These are phyloP conservation scores for Laticauda colubrina DNA, from an alignment of 2,113 vertebrate species.

Conservation along the genomic window DNA sequence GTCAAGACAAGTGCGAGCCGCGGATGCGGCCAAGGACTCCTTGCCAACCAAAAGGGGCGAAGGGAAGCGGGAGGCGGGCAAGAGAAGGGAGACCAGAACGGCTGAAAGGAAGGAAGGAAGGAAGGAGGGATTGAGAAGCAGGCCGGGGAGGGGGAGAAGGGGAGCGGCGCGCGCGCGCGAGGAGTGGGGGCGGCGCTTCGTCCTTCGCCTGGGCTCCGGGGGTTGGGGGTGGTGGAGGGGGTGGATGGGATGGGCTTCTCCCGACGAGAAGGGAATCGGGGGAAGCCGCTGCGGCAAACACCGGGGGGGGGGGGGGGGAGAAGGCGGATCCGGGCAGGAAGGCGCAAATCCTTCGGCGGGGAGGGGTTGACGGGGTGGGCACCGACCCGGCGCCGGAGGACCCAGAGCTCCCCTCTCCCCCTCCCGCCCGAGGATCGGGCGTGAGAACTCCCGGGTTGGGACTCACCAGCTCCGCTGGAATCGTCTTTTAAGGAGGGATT, in stretches of 20 bases:
- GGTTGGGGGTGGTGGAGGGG: too few relatives aligned
- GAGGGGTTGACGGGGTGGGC: background rate
- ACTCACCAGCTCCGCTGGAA: background rate
- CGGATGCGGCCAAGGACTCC: conserved; percentile 42
- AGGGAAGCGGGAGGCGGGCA: conserved; percentile 45
- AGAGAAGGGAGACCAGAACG: conserved; percentile 53
- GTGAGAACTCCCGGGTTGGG: background rate
- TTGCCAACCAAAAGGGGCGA: conserved; percentile 51
- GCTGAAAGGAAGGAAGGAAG: conserved; percentile 25
- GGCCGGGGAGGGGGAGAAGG: conserved; percentile 22
- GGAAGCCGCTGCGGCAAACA: background rate
- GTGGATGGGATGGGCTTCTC: conserved; percentile 36
- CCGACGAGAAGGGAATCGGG: conserved; percentile 23
- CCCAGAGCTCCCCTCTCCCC: background rate
- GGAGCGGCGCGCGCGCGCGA: conserved; percentile 49
- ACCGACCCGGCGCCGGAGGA: background rate
- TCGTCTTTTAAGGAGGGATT: background rate
- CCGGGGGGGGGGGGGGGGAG: background rate
- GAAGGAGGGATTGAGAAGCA: conserved; percentile 34
- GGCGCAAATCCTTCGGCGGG: background rate
- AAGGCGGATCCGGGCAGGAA: background rate
- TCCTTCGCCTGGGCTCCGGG: background rate
- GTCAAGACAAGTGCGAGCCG: conserved; percentile 60
- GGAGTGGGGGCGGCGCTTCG: background rate
- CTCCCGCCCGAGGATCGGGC: background rate